A percentile compares a stretch with the other conserved stretches of the same genome.
Conservation (phyloP, 2,797 vertebrate species). For the Pelodytes ibericus region DNA sequence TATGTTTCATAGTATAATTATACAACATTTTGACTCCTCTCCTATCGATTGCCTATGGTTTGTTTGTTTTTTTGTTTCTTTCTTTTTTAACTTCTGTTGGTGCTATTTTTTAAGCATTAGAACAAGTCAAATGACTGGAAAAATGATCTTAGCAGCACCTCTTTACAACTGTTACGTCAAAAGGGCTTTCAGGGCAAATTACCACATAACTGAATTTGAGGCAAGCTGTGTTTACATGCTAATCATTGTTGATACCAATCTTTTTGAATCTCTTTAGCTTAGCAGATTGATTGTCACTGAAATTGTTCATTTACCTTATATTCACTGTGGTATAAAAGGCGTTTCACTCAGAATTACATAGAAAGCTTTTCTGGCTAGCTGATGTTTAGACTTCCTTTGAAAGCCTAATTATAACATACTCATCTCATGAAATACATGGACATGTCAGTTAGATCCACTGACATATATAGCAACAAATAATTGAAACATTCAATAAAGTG, state of each 20-base stretch:
- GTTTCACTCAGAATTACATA: conserved; percentile 39
- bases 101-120: no score
- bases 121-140: conserved; percentile 42
- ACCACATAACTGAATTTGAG: conserved; percentile 47
- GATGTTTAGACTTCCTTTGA: conserved; percentile 53
- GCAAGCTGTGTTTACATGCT: conserved; percentile 51
- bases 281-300: conserved; percentile 47
- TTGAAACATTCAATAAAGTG: background rate
- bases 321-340: conserved; percentile 43
- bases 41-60: background rate
- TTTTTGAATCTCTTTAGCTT: conserved; percentile 48
- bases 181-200: conserved; percentile 47
- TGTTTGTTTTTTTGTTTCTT: no score
- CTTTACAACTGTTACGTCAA: conserved; percentile 46
- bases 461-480: background rate
- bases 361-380: conserved; percentile 36
- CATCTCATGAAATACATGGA: background rate
- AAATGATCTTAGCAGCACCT: conserved; percentile 33
- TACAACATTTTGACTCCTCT: no score
- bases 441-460: background rate
- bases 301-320: conserved; percentile 48
- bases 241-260: conserved; percentile 54
- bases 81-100: no score
- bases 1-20: no score
- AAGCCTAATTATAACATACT: conserved; percentile 10